Percentiles rank a stretch among this genome's conserved stretches.
Evolutionary conservation across 2,888 invertebrate species (phyloP).

Genomic region (Pristionchus exspectatus): DNA sequence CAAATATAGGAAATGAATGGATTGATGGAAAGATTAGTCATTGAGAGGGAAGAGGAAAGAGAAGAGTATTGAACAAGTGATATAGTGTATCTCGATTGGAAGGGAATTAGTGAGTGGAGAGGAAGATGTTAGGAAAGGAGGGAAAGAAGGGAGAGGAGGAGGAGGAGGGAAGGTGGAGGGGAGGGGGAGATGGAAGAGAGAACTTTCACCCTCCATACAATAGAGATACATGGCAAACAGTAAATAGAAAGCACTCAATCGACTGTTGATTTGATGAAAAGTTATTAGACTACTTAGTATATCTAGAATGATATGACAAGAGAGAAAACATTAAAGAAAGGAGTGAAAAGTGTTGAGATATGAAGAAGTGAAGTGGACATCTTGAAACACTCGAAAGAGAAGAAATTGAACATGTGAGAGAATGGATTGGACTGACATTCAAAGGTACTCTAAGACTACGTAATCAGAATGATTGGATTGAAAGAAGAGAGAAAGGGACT

Average conservation of each 20-base stretch:
- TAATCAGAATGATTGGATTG: slow-evolving; percentile 12
- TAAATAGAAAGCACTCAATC: slow-evolving; percentile 1
- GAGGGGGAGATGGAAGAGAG: neutral
- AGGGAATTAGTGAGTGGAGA: slow-evolving; percentile 35
- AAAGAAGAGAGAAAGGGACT: slow-evolving; percentile 29
- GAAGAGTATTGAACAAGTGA: slow-evolving; percentile 11
- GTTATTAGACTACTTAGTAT: neutral
- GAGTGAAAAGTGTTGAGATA: neutral
- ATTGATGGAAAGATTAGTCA: neutral
- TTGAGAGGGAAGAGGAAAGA: neutral
- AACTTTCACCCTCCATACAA: slow-evolving; percentile 42
- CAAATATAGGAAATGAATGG: neutral
- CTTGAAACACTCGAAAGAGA: neutral
- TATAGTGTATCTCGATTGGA: slow-evolving; percentile 36
- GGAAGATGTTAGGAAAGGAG: slow-evolving; percentile 32
- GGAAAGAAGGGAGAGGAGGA: neutral
- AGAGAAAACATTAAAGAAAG: neutral
- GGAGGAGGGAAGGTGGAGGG: neutral
- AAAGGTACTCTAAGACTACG: neutral
- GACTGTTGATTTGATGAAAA: neutral
- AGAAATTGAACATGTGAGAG: neutral
- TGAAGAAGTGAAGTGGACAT: slow-evolving; percentile 14
- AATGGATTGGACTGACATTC: neutral
- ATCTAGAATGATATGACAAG: neutral
- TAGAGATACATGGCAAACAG: slow-evolving; percentile 47